Evolutionary conservation across 2,888 invertebrate genomes (phyloP), one percentile per base, ranked within the genome.

Genomic region (Lapara coniferarum): DNA sequence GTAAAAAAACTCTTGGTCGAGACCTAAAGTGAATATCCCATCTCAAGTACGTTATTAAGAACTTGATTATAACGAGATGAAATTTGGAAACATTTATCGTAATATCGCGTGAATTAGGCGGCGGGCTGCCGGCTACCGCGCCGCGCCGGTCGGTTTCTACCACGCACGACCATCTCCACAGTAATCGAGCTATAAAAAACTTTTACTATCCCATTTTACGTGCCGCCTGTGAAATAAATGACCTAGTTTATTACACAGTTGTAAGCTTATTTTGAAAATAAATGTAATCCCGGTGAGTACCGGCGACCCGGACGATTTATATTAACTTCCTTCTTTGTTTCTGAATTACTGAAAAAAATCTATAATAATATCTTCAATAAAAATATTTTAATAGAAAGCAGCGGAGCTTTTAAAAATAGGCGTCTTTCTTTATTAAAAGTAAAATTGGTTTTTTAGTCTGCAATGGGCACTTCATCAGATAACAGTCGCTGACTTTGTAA

Each of bases 131-230:
- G n/a, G n/a, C n/a, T n/a, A n/a, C n/a, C n/a, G n/a, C n/a, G n/a
- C n/a, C 37, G 37, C 5, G 56, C 66, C 58, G 52, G 58, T 19
- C 66, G 56, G 53, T 51, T 69, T 69, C 46, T 69, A 52, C 56
- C 75, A 74, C 78, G 75, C 80, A 75, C 80, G 74, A 77, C 73
- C 71, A 74, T 77, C 76, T 75, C 77, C 73, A 77, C 79, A 77
- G 81, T 81, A 81, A 85, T 85, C 83, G 81, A 78, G 80, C 79
- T 77, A 86, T 90, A 90, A 90, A 82, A 90, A 89, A 88, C 83
- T 89, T 90, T 89, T 87, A 89, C 86, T 88, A 85, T 86, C 87
- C 83, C 83, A 83, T 87, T 86, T 86, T 85, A 89, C 85, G 87
- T 81, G 86, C 82, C 82, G 84, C 81, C 86, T 87, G 84, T 84